phyloP scores from a whole-genome alignment of 2,797 vertebrate species.

The Sebastes oblongus region DNA sequence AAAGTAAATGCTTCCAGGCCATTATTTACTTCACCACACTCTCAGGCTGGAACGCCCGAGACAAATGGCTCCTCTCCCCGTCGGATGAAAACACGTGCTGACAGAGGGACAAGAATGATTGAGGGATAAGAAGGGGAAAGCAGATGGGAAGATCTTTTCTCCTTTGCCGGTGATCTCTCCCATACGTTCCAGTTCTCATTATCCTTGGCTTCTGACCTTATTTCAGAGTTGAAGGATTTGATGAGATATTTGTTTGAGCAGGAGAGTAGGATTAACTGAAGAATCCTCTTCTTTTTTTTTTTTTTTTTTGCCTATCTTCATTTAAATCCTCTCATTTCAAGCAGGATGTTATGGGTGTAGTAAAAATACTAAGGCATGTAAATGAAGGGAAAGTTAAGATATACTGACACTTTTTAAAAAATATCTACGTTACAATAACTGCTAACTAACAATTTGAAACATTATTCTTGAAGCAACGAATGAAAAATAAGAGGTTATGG shows the following conservation, averaged over 20 bases:
- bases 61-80: constrained; percentile 43
- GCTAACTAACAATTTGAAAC: background rate
- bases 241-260: constrained; percentile 69
- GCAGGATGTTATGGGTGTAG: constrained; percentile 15
- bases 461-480: background rate
- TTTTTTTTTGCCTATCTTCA: constrained; percentile 33
- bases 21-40: constrained; percentile 48
- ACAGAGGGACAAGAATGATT: constrained; percentile 63
- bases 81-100: constrained; percentile 46
- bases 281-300: constrained; percentile 41
- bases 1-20: constrained; percentile 41
- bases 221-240: constrained; percentile 69
- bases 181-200: constrained; percentile 70
- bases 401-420: background rate
- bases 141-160: constrained; percentile 67
- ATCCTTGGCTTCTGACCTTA: constrained; percentile 76
- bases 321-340: constrained; percentile 57
- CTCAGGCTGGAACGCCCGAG: constrained; percentile 15
- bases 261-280: constrained; percentile 55
- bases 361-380: background rate
- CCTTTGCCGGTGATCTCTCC: constrained; percentile 55
- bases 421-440: background rate
- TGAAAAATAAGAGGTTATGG: background rate
- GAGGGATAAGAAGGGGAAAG: constrained; percentile 57
- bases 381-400: background rate